phyloP scores from a whole-genome alignment of 2,797 vertebrate species.

The Lacerta viridis region DNA sequence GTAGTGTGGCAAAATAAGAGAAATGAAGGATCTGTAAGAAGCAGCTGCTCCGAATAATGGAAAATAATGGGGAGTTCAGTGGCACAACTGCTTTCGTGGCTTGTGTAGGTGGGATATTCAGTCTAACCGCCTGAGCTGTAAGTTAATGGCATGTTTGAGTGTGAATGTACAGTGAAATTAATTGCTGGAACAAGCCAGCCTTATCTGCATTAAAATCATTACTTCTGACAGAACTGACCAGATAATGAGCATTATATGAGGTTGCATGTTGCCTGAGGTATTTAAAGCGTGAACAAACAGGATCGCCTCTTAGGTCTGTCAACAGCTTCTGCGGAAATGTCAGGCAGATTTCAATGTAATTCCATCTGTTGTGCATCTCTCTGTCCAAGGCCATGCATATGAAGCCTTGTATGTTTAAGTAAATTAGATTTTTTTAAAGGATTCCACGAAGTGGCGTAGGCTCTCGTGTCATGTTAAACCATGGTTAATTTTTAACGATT shows the following conservation, averaged over 20 bases:
- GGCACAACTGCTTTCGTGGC: not conserved
- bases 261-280: not conserved
- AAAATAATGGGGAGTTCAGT: not conserved
- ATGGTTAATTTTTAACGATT: too few relatives aligned
- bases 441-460: conserved; percentile 5
- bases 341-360: conserved; percentile 36
- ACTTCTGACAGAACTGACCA: conserved; percentile 46
- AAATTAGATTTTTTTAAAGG: not conserved
- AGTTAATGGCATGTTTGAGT: conserved; percentile 14
- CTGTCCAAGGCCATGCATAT: not conserved
- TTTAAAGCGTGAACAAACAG: conserved; percentile 20
- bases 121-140: not conserved
- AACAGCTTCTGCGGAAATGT: conserved; percentile 34
- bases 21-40: not conserved
- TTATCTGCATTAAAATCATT: conserved; percentile 38
- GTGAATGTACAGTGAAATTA: conserved; percentile 36
- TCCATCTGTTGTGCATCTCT: conserved; percentile 20
- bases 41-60: conserved; percentile 4
- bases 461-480: too few relatives aligned
- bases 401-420: conserved; percentile 32
- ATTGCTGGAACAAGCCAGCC: conserved; percentile 46
- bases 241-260: conserved; percentile 36
- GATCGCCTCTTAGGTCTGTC: conserved; percentile 21
- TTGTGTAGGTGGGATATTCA: not conserved
- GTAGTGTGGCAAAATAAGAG: not conserved